Percentiles rank a stretch among this genome's conserved stretches.
phyloP scores from a whole-genome alignment of 2,113 vertebrate genomes.

The Eretmochelys imbricata region DNA sequence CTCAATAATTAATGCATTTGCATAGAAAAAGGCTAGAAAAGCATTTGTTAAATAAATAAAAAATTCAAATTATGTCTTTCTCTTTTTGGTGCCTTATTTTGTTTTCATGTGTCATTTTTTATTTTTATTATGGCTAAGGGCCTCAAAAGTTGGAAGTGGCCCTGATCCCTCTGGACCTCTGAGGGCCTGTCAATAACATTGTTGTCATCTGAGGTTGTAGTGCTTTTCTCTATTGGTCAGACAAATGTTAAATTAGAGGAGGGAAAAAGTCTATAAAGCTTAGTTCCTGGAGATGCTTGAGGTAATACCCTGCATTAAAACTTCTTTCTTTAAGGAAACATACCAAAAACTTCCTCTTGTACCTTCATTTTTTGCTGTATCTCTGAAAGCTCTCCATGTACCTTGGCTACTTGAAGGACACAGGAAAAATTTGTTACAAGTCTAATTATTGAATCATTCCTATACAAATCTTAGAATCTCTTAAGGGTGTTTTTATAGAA shows the following conservation, averaged over 20 bases:
- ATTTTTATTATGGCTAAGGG: too few relatives aligned
- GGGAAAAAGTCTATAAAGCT: background rate
- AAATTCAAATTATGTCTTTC: too few relatives aligned
- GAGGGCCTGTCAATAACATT: background rate
- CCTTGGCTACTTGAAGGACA: background rate
- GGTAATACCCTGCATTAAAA: background rate
- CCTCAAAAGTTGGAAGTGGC: too few relatives aligned
- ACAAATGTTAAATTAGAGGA: background rate
- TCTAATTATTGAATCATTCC: background rate
- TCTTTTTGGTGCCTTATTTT: too few relatives aligned
- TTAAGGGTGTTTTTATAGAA: background rate
- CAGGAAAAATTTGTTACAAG: background rate
- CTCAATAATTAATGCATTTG: too few relatives aligned
- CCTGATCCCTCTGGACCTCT: too few relatives aligned
- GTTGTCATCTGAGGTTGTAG: background rate
- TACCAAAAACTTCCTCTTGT: too few relatives aligned
- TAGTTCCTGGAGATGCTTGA: background rate
- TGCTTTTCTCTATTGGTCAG: background rate
- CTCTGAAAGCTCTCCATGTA: background rate
- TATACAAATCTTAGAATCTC: background rate
- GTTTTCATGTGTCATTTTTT: too few relatives aligned
- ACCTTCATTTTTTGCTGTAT: background rate
- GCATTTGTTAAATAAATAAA: too few relatives aligned
- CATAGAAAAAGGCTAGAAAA: too few relatives aligned
- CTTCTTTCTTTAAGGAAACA: too few relatives aligned